A percentile compares a stretch with the other conserved stretches of the same genome.
Evolutionary conservation across 1,140 invertebrate species (phyloP).

Genomic region (Leptinotarsa defecta): DNA sequence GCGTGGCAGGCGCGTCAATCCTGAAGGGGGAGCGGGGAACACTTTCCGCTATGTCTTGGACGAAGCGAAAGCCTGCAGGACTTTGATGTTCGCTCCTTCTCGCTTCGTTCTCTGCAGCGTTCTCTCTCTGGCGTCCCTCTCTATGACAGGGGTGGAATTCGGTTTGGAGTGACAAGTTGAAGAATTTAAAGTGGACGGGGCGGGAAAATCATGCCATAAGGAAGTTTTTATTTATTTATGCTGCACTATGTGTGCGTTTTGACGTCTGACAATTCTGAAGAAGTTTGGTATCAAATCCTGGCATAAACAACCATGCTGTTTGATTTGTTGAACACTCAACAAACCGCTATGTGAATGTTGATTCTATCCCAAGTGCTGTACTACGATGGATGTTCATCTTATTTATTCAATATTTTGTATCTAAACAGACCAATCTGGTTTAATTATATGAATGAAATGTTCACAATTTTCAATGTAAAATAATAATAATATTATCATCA

Average conservation of each 20-base stretch:
- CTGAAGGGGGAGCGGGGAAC: conserved; percentile 37
- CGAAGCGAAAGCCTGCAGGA: conserved; percentile 44
- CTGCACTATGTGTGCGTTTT: not conserved
- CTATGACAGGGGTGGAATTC: conserved; percentile 20
- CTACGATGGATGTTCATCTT: too few species aligned
- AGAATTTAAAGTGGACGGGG: conserved; percentile 14
- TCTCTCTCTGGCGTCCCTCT: conserved; percentile 10
- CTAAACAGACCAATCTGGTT: too few species aligned
- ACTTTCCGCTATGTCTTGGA: conserved; percentile 41
- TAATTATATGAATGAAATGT: too few species aligned
- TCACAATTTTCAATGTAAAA: too few species aligned
- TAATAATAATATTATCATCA: too few species aligned
- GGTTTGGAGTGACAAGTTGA: conserved; percentile 1
- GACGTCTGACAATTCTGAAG: too few species aligned
- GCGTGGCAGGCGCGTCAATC: conserved; percentile 54
- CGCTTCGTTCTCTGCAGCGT: conserved; percentile 3
- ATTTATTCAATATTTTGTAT: too few species aligned
- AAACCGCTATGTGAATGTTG: too few species aligned
- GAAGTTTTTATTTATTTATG: not conserved
- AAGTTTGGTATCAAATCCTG: too few species aligned
- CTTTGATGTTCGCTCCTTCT: conserved; percentile 50
- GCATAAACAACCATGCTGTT: too few species aligned
- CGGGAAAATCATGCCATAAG: not conserved
- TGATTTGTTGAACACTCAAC: too few species aligned
- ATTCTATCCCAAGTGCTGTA: too few species aligned